A percentile compares a stretch with the other conserved stretches of the same genome.
phyloP scores from a whole-genome alignment of 2,113 vertebrate genomes.

The Mus pahari region DNA sequence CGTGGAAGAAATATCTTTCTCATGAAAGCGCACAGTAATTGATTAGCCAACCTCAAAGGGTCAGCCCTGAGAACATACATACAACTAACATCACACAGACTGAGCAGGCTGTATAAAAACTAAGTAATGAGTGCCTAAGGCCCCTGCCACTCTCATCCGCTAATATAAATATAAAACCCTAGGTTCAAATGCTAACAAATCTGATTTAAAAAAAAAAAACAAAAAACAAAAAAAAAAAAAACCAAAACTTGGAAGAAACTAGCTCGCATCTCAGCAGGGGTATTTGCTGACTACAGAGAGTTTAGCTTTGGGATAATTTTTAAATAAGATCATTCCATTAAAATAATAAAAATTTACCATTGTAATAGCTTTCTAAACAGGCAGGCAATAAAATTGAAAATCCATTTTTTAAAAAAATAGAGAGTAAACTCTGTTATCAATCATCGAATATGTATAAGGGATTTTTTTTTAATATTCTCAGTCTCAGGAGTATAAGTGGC shows the following conservation, averaged over 20 bases:
- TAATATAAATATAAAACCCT: not conserved
- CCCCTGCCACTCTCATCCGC: not conserved
- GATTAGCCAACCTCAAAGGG: not conserved
- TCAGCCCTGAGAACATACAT: not conserved
- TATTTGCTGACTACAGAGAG: not conserved
- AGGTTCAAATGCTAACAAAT: slow-evolving; percentile 18
- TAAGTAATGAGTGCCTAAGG: not conserved
- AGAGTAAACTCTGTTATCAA: not conserved
- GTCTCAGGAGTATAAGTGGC: not conserved
- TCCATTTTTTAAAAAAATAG: not conserved
- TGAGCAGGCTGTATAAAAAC: not conserved
- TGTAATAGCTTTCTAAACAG: not conserved
- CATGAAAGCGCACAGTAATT: not conserved
- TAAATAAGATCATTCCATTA: slow-evolving; percentile 34
- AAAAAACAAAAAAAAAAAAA: too few species aligned
- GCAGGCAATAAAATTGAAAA: slow-evolving; percentile 23
- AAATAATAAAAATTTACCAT: not conserved
- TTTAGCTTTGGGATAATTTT: slow-evolving; percentile 20
- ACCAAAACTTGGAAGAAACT: slow-evolving; percentile 17
- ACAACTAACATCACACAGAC: not conserved
- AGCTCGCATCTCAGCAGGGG: not conserved
- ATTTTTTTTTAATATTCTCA: not conserved
- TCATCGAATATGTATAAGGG: not conserved
- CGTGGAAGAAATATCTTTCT: not conserved
- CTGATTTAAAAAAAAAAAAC: too few species aligned